phyloP scores from a whole-genome alignment of 2,113 vertebrate genomes.

The Corydoras sp. region DNA sequence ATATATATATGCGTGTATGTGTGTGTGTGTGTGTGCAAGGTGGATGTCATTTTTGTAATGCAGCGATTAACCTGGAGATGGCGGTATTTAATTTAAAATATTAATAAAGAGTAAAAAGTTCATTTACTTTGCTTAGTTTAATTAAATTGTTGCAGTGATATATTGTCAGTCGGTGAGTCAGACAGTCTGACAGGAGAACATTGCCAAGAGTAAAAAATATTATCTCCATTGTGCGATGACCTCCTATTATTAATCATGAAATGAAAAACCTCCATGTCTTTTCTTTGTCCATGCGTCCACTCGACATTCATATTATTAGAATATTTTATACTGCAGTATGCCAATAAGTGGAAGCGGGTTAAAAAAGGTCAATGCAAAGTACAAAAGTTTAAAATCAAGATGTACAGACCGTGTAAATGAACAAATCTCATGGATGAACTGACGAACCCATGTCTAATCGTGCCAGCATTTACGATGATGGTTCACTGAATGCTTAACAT shows the following conservation, averaged over 20 bases:
- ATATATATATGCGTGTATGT: too few relatives aligned
- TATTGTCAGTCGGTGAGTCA: not conserved
- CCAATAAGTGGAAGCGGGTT: too few relatives aligned
- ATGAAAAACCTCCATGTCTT: not conserved
- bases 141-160: not conserved
- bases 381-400: too few relatives aligned
- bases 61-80: conserved; percentile 15
- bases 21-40: too few relatives aligned
- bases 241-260: not conserved
- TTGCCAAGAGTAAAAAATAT: not conserved
- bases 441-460: too few relatives aligned
- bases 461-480: too few relatives aligned
- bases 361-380: too few relatives aligned
- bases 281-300: not conserved
- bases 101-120: not conserved
- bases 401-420: too few relatives aligned
- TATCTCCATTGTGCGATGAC: not conserved
- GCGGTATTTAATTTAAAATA: conserved; percentile 11
- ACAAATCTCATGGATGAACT: too few relatives aligned
- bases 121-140: not conserved
- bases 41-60: not conserved
- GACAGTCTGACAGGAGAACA: not conserved
- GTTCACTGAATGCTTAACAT: too few relatives aligned
- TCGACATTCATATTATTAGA: too few relatives aligned
- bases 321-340: too few relatives aligned